Percentiles rank a stretch among this genome's conserved stretches.
These are phyloP conservation scores for Callyntrura guangdongensis DNA, from an alignment of 2,888 invertebrate species.

Conservation along the genomic window DNA sequence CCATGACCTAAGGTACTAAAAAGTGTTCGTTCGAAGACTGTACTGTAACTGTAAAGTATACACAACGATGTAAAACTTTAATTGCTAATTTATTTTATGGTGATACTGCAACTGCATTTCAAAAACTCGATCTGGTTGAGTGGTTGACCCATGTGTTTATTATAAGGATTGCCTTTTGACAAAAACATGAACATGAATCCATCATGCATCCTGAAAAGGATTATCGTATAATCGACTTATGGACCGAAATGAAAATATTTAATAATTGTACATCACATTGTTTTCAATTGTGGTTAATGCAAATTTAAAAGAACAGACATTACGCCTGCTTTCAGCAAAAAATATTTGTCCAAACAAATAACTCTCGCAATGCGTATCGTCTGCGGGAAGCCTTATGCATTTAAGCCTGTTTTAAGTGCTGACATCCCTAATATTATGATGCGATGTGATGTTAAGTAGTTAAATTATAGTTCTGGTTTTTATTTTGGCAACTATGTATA, in stretches of 20 bases:
- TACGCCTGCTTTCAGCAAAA: too few species aligned
- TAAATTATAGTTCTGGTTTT: background rate
- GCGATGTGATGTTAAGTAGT: too few species aligned
- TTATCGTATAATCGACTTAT: too few species aligned
- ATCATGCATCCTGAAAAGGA: conserved; percentile 33
- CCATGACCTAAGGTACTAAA: conserved; percentile 45
- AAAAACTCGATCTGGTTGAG: conserved; percentile 43
- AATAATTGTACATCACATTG: too few species aligned
- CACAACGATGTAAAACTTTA: background rate
- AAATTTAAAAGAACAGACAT: too few species aligned
- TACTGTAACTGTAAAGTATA: background rate
- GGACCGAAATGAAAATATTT: too few species aligned
- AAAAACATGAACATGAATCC: background rate
- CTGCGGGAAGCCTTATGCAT: too few species aligned
- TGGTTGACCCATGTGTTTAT: conserved; percentile 25
- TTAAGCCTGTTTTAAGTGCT: too few species aligned
- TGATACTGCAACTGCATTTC: conserved; percentile 36
- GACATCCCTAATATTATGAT: too few species aligned
- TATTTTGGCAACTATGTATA: background rate
- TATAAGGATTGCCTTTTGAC: background rate
- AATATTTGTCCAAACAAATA: too few species aligned
- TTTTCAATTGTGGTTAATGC: too few species aligned
- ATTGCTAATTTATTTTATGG: background rate
- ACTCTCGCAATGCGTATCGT: too few species aligned
- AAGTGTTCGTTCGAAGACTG: background rate